phyloP scores from a whole-genome alignment of 2,113 vertebrate genomes.

The Seriola quinqueradiata region DNA sequence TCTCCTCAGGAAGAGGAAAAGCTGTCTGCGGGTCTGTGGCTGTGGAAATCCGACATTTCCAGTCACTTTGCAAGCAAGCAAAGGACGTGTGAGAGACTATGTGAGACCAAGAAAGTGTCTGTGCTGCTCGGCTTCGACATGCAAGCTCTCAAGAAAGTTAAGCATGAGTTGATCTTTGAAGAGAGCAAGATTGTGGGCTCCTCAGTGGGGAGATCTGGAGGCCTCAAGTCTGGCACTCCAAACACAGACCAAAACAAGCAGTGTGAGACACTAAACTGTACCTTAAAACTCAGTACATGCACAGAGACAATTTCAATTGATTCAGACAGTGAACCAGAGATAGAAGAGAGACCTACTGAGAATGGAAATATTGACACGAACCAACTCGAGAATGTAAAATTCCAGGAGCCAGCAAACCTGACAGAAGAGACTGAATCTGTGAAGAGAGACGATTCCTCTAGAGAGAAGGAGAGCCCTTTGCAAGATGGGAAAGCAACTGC shows the following conservation, averaged over 20 bases:
- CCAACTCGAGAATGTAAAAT: conserved; percentile 16
- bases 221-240: conserved; percentile 54
- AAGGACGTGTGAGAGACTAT: conserved; percentile 89
- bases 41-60: conserved; percentile 96
- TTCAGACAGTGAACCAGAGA: conserved; percentile 79
- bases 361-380: conserved; percentile 56
- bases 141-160: conserved; percentile 91
- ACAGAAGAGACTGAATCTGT: conserved; percentile 26
- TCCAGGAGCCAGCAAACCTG: conserved; percentile 25
- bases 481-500: conserved; percentile 58
- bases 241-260: conserved; percentile 55
- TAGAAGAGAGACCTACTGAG: conserved; percentile 69
- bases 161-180: conserved; percentile 93
- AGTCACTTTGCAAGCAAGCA: conserved; percentile 93
- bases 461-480: conserved; percentile 38
- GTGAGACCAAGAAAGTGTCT: conserved; percentile 86
- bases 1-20: conserved; percentile 92
- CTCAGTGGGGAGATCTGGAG: conserved; percentile 69
- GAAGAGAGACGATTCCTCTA: conserved; percentile 7
- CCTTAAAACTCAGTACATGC: conserved; percentile 57
- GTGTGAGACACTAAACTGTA: conserved; percentile 59
- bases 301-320: conserved; percentile 80
- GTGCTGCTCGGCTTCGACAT: conserved; percentile 96
- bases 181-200: conserved; percentile 81
- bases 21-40: conserved; percentile 93